Base-by-base conservation (phyloP, 2,888 invertebrate genomes). In the Orthosia cruda region DNA sequence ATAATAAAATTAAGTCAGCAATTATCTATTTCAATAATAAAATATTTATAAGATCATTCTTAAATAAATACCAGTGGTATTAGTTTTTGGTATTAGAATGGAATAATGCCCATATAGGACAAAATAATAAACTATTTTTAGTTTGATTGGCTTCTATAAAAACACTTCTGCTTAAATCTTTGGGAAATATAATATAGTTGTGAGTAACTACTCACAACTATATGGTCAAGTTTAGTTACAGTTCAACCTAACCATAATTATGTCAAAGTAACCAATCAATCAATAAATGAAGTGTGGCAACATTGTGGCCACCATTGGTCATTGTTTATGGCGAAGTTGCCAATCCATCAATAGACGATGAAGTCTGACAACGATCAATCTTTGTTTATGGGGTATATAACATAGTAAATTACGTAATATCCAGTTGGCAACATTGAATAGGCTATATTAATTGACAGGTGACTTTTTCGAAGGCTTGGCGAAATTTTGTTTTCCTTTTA, bases 261-360 rank as follows among this genome's bases (percentile, higher is more conserved):
- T 57, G 50, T 68, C 63, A 77, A 52, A 71, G 47, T 26, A 26
- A 55, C 32, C 50, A 55, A 77, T 81, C 72, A 55, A 81, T 81
- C 66, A 67, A 68, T 45, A 57, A 12, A 55, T 15, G 57, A 23
- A 59, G 16, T 23, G 1, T 52, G 23, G 50, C 23, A 68, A 49
- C 82, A 47, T 40, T 71, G 47, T 45, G 52, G 2, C 23, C 40
- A 57, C 47, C n/a, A 65, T 65, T 54, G 61, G 71, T 66, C 54
- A 66, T 26, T 20, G 47, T 68, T 54, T 59, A 52, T n/a, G 32
- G 32, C 7, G 12, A 16, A 59, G 50, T 52, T 77, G 23, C 23
- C 20, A 49, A 78, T 70, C 69, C 40, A 78, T 78, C 69, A 67
- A 77, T 68, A 20, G 23, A 32, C 11, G 45, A 47, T 32, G 50